phyloP scores from a whole-genome alignment of 2,888 invertebrate species.

The Tiphia femorata region DNA sequence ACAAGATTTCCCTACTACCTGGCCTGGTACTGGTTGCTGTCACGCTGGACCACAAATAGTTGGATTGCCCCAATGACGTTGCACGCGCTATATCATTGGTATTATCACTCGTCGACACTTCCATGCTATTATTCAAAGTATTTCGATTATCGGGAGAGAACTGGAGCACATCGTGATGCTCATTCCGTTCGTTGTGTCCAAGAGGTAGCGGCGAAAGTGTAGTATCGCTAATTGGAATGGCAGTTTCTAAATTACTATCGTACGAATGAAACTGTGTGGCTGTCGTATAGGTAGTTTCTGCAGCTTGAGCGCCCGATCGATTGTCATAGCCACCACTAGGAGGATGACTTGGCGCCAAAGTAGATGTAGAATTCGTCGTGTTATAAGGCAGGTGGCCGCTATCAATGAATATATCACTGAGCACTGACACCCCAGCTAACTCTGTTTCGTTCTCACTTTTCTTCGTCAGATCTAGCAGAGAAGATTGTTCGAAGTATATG shows the following conservation, averaged over 20 bases:
- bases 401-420: background rate
- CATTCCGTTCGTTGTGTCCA: background rate
- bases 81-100: background rate
- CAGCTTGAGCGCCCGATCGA: background rate
- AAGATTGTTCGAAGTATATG: constrained; percentile 78
- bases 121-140: background rate
- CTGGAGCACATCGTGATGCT: background rate
- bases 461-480: constrained; percentile 74
- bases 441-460: constrained; percentile 17
- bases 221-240: background rate
- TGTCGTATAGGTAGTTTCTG: no score
- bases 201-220: background rate
- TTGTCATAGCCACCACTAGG: background rate
- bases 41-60: background rate
- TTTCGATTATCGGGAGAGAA: background rate
- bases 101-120: constrained; percentile 7
- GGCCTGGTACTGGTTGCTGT: background rate
- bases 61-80: no score
- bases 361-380: no score
- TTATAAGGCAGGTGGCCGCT: background rate
- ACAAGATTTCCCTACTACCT: background rate
- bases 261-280: no score
- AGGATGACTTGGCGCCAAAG: no score
- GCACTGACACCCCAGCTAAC: constrained; percentile 6
- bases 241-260: background rate